Evolutionary conservation across 2,797 vertebrate genomes (phyloP), one percentile per base, ranked within the genome.

Genomic region (Macrochelys suwanniensis): DNA sequence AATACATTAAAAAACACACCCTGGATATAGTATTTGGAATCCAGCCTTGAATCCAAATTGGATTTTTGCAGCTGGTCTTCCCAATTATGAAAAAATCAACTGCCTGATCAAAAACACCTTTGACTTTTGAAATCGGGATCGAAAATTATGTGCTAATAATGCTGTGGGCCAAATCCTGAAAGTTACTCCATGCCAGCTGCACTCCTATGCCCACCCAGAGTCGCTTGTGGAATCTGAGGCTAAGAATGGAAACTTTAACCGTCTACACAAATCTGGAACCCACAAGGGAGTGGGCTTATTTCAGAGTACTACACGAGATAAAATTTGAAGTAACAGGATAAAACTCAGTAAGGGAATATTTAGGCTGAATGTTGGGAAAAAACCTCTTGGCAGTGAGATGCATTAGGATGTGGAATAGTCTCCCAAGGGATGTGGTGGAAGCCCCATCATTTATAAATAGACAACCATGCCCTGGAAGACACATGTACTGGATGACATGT

Each of bases 371-470:
- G 21, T 71, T 71, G 19, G 19, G 68, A 49, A 26, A 47, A 49
- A 31, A 2, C 11, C 0, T 80, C 4, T 2, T 15, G 68, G 78
- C 74, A 90, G 76, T 50, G 47, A 84, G 31, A 71, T 79, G 74
- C 87, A 17, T 82, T 79, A 92, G 59, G 5, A 47, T 80, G 68
- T 0, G 0, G 25, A 47, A 68, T 90, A 42, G 31, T 79, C 90
- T 49, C 26, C 25, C 65, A 93, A 1, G 0, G 92, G 92, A 91
- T 94, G 93, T 96, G 93, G 95, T 93, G 16, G 88, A 26, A 96
- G 23, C 16, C n/a, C 5, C 91, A 88, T 92, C 82, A 91, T 94
- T 96, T 96, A 93, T 93, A 90, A 92, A 54, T 37, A 87, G 57
- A 71, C 45, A 87, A 50, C 80, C 79, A 89, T 95, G 76, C 82